phyloP scores from a whole-genome alignment of 2,113 vertebrate species.

The Psammodynastes pulverulentus region DNA sequence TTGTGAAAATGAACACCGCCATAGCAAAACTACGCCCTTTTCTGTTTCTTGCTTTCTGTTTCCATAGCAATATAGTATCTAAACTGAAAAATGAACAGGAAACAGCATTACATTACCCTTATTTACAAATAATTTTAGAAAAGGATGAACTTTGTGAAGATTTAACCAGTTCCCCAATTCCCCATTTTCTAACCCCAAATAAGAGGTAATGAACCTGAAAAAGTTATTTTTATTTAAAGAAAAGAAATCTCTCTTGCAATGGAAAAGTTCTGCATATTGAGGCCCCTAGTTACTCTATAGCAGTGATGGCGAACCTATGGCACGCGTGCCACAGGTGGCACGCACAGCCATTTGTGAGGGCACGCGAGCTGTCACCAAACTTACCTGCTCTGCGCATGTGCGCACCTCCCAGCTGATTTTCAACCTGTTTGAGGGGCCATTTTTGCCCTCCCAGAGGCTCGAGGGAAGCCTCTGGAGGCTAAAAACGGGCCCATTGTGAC shows the following conservation, averaged over 20 bases:
- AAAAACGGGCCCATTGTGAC: too few relatives aligned
- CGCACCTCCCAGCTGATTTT: too few relatives aligned
- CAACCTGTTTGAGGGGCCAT: too few relatives aligned
- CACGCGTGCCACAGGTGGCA: too few relatives aligned
- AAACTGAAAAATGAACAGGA: conserved; percentile 3
- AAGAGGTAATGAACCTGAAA: neutral
- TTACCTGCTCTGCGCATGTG: too few relatives aligned
- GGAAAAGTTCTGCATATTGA: neutral
- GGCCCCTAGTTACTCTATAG: neutral
- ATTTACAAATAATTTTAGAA: neutral
- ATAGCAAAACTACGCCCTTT: neutral
- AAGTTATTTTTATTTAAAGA: neutral
- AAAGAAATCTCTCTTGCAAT: neutral
- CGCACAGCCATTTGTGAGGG: too few relatives aligned
- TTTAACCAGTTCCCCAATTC: neutral
- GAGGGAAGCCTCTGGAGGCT: too few relatives aligned
- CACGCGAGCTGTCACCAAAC: too few relatives aligned
- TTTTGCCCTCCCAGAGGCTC: too few relatives aligned
- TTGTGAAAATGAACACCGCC: neutral
- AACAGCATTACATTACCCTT: neutral
- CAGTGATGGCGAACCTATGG: too few relatives aligned
- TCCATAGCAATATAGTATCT: conserved; percentile 14
- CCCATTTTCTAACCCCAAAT: neutral
- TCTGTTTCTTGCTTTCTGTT: neutral
- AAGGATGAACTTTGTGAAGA: neutral